Base-by-base conservation (phyloP, 2,888 invertebrate species). In the Philereme transversata region DNA sequence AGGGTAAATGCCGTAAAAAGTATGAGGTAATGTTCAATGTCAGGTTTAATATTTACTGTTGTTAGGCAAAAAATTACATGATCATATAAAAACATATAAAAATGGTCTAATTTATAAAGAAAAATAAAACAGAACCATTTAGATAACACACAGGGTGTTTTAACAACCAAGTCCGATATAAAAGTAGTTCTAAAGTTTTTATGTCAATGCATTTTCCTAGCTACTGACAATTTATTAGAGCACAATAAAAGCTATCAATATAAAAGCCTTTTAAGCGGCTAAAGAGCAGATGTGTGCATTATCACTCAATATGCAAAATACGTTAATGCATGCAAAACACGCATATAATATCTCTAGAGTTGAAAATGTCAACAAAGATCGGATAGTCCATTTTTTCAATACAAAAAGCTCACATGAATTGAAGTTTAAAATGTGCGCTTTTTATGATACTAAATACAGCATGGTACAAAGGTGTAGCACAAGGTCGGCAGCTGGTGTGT, bases 391-490 rank as follows among this genome's bases (percentile, higher is more conserved):
- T 80, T 82, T 82, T 83, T 81, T 74, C 59, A 60, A 60, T 71
- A 57, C 69, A 69, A 67, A 69, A 65, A 62, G 70, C 51, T 38
- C 74, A 80, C 71, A 66, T 75, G 77, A 81, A 83, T 81, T 81
- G 76, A 79, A 77, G 78, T 82, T 82, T 77, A 84, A 86, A 86
- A 85, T 87, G 81, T 83, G 74, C 75, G 80, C 73, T 87, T 91
- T 88, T 88, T 87, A 81, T 85, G 76, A 86, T 87, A 86, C 86
- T 87, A 88, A 87, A 86, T 84, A 86, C 82, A 77, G 78, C 82
- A 82, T 85, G 81, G 78, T 77, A 87, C 86, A 88, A 91, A 92
- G 90, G 90, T 92, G 90, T 86, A 81, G 65, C 76, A 73, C 91
- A 90, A 90, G 90, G 90, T 79, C 87, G 81, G 82, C 91, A 92